phyloP scores from a whole-genome alignment of 2,797 vertebrate genomes.

The Orientallactaga sibirica region DNA sequence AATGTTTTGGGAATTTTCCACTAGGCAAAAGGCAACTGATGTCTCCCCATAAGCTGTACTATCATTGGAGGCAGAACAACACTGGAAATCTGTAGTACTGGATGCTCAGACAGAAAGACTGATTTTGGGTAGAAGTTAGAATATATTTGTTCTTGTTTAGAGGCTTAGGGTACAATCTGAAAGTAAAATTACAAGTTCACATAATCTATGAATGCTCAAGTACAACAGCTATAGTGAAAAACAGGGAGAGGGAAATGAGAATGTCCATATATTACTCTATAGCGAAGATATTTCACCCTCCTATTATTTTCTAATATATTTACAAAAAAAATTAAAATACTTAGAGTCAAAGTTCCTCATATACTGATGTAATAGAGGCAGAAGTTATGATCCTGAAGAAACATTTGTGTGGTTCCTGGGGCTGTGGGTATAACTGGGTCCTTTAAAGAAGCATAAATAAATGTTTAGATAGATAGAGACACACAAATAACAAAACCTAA shows the following conservation, averaged over 20 bases:
- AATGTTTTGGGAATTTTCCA: background rate
- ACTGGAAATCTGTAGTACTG: background rate
- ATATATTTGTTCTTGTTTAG: background rate
- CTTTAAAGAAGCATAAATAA: background rate
- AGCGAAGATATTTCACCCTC: background rate
- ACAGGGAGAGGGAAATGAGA: rapidly evolving
- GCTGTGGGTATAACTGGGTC: no score
- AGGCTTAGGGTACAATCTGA: background rate
- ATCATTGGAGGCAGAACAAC: background rate
- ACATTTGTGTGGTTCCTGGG: no score
- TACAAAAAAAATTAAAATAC: background rate
- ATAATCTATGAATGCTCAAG: background rate
- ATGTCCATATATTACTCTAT: background rate
- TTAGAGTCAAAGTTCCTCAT: background rate
- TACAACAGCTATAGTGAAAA: background rate
- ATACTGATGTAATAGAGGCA: background rate
- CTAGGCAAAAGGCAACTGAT: background rate
- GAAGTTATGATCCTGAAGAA: background rate
- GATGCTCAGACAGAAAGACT: background rate
- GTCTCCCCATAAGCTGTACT: background rate
- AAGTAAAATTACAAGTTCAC: background rate
- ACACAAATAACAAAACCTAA: background rate
- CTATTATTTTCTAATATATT: background rate
- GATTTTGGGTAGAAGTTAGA: background rate
- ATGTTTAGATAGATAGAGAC: background rate